These are phyloP conservation scores for Ischnura elegans DNA, from an alignment of 2,888 invertebrate genomes.

Conservation along the genomic window DNA sequence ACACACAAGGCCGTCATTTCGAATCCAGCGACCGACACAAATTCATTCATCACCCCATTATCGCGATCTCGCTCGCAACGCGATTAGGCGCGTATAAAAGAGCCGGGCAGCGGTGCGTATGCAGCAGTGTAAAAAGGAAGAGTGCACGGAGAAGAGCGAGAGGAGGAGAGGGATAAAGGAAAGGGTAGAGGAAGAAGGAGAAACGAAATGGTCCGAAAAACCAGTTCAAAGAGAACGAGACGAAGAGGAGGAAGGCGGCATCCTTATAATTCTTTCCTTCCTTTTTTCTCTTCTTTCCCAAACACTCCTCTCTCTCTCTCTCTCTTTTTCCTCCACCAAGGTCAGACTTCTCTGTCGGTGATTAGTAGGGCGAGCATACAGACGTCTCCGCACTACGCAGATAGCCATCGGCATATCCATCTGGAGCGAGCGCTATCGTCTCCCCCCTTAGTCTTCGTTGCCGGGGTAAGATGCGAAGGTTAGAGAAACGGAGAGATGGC, in stretches of 20 bases:
- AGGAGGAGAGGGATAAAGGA: no score
- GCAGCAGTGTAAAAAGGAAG: not conserved
- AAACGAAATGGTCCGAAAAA: conserved; percentile 45
- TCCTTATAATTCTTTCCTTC: not conserved
- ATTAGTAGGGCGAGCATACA: conserved; percentile 48
- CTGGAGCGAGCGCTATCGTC: not conserved
- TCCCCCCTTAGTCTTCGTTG: no score
- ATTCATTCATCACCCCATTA: conserved; percentile 64
- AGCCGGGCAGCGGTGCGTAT: not conserved
- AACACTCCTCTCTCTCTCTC: not conserved
- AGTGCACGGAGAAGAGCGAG: no score
- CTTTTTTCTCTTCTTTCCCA: not conserved
- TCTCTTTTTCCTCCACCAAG: not conserved
- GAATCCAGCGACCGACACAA: not conserved
- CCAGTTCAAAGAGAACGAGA: not conserved
- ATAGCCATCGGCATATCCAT: conserved; percentile 60
- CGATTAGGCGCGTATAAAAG: conserved; percentile 30
- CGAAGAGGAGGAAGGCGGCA: not conserved
- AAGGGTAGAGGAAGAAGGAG: no score
- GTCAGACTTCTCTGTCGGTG: conserved; percentile 38
- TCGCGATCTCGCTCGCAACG: conserved; percentile 33
- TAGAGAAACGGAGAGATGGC: no score
- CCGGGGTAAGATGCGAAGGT: no score
- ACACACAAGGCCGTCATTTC: not conserved
- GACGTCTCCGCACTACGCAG: conserved; percentile 61